phyloP scores from a whole-genome alignment of 2,113 vertebrate genomes.

The Athene cunicularia region DNA sequence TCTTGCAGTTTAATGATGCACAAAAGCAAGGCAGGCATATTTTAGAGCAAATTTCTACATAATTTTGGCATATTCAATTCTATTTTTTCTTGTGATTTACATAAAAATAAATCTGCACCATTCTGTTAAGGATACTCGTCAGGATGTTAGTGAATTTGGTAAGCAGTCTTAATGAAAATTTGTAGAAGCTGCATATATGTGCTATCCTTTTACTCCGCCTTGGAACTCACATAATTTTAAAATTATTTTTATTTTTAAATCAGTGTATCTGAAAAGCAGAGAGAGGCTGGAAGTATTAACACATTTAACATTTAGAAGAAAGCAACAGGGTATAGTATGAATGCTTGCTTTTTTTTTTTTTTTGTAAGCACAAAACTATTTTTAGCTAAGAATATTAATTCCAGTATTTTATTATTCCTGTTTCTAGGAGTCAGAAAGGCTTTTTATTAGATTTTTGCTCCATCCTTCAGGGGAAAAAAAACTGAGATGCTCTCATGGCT shows the following conservation, averaged over 20 bases:
- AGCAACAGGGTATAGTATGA: not conserved
- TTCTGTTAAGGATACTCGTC: not conserved
- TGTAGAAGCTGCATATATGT: not conserved
- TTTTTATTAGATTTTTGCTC: not conserved
- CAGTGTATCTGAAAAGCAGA: accelerated
- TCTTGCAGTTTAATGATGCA: not conserved
- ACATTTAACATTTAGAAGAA: not conserved
- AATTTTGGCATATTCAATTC: not conserved
- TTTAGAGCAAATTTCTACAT: not conserved
- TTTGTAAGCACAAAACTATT: not conserved
- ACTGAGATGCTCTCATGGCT: not conserved
- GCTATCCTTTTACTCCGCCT: not conserved
- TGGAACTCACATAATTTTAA: not conserved
- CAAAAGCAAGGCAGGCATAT: not conserved
- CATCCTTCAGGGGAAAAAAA: not conserved
- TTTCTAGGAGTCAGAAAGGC: not conserved
- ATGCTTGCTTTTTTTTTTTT: not conserved
- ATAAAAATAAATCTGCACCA: not conserved
- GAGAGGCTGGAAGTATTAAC: not conserved
- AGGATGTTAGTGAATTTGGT: not conserved
- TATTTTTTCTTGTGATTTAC: not conserved
- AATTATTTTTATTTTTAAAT: not conserved
- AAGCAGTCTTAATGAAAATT: not conserved
- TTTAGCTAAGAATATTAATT: not conserved
- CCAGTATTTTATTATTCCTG: not conserved